Evolutionary conservation across 1,140 invertebrate species (phyloP), one percentile per base, ranked within the genome.

Genomic region (Drosophila cardini): DNA sequence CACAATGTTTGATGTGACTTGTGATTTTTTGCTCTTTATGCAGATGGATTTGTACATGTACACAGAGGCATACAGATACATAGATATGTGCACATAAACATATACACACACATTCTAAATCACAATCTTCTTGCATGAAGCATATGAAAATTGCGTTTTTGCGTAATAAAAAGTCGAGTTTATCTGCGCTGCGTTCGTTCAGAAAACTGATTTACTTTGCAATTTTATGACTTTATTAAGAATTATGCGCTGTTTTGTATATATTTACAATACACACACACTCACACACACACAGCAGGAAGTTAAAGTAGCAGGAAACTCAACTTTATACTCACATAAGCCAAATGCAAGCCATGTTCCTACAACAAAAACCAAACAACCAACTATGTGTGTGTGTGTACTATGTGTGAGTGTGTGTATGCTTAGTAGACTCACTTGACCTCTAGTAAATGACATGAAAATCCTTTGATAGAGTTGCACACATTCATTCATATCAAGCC

Each of bases 161-260:
- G 67, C 32, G 73, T 84, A 79, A 79, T 80, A 80, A 84, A 85
- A 84, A 79, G 58, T 48, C 43, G 78, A 77, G 72, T 72, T 85
- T 80, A 84, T 85, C 69, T 68, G 65, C 61, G 61, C 55, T 72
- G 69, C 64, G 67, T 80, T 80, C 48, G 55, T 50, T 71, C 58
- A 76, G 65, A 72, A 82, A 80, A 80, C 77, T 84, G 80, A 85
- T 84, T 85, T 84, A 80, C 80, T 85, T 85, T 68, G 69, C 64
- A 73, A 85, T 85, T 78, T 80, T 84, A 80, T 63, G 71, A 78
- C 77, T 85, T 80, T 83, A 80, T 84, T 80, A 85, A 85, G 80
- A 85, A 74, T 85, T 80, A 83, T 83, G 76, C 53, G 73, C 61
- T 83, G 72, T 72, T 82, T 82, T 82, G 71, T 82, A 81, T 82